Evolutionary conservation across 1,140 invertebrate species (phyloP), one percentile per base, ranked within the genome.

Genomic region (Agrilus planipennis): DNA sequence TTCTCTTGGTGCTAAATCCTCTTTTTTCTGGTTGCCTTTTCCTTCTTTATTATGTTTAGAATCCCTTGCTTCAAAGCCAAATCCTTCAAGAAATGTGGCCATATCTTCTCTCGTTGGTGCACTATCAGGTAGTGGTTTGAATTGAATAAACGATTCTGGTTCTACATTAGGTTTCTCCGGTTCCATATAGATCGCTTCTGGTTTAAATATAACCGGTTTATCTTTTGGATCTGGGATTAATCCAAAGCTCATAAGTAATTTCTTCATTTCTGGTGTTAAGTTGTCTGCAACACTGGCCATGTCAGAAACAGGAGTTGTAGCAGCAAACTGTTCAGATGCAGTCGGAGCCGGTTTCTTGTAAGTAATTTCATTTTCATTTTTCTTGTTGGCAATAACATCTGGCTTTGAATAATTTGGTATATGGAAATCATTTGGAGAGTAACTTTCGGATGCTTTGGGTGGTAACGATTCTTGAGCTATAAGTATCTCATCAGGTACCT

Each of bases 121-220:
- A 7, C 62, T 61, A 10, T 61, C 62, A 7, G 73, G 73, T 4
- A 77, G 45, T 2, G 72, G 72, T 52, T 76, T 77, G 41, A 77
- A 77, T 12, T 60, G 66, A 0, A 64, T 55, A 42, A 73, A 77
- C 0, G 69, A 69, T 30, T 68, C 60, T 9, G 55, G 61, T 20
- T 58, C 52, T 11, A 61, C 46, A 44, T 51, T 45, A 3, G 51
- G 50, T 30, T 45, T 50, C 16, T 9, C 16, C 25, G 20, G 11
- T 15, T 30, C 23, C 10, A 18, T 15, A 23, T 16, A 9, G 16
- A 12, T 4, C n/a, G 35, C 12, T 20, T 20, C 20, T 20, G 23
- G 15, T 12, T 42, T 41, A 11, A 22, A 18, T 22, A 7, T 4
- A 3, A 3, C 7, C 4, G 15, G 30, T 35, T 47, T 44, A 39